Conservation (phyloP, 2,888 invertebrate species). For the Amiota communis region DNA sequence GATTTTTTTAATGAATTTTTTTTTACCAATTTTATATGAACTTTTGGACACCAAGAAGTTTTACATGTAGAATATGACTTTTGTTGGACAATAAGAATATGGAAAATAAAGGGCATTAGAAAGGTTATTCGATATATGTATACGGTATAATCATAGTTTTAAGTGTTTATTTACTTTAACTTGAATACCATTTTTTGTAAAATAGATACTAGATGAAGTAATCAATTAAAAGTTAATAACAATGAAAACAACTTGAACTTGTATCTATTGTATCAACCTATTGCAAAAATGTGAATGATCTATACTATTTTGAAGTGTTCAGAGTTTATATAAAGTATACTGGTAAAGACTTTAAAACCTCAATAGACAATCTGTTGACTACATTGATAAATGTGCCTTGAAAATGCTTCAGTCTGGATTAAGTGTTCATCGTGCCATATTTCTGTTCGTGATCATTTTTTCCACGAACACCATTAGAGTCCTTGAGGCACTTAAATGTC, state of each 20-base stretch:
- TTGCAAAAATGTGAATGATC: neutral
- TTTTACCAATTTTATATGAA: too few species aligned
- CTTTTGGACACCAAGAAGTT: too few species aligned
- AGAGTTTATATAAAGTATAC: conserved; percentile 54
- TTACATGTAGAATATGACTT: too few species aligned
- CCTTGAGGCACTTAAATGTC: conserved; percentile 50
- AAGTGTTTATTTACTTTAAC: too few species aligned
- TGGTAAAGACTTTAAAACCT: neutral
- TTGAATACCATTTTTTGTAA: too few species aligned
- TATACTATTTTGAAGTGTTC: conserved; percentile 25
- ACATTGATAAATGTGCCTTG: neutral
- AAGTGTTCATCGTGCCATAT: neutral
- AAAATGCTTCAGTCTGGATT: conserved; percentile 23
- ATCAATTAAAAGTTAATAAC: conserved; percentile 19
- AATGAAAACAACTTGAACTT: conserved; percentile 17
- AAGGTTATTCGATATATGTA: too few species aligned
- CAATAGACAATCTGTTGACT: conserved; percentile 1
- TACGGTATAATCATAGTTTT: too few species aligned
- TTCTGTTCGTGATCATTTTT: conserved; percentile 32
- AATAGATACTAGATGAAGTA: neutral
- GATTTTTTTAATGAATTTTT: too few species aligned
- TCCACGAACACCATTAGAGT: conserved; percentile 10
- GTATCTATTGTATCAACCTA: too few species aligned
- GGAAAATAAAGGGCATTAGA: too few species aligned
- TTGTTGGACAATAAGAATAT: too few species aligned